Base-by-base conservation (phyloP, 2,797 vertebrate genomes). In the Gymnoscopelus braueri region DNA sequence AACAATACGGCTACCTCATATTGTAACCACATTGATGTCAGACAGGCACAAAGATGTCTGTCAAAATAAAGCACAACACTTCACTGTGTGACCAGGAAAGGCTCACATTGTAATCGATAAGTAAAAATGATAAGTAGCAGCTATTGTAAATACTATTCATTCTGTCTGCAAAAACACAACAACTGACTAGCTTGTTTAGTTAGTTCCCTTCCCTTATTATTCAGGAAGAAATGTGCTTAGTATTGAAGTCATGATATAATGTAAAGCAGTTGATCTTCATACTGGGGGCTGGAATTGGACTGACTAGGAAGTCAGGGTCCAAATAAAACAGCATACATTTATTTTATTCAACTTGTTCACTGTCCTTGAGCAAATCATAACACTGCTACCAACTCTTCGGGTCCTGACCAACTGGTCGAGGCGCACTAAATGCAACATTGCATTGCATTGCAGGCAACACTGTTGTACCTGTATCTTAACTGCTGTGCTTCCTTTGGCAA, bases 11-110 rank as follows among this genome's bases (percentile, higher is more conserved):
- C 80, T 85, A 79, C 84, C 79, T 88, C 79, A 65, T 5, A 55
- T 79, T 77, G 67, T 24, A 72, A 65, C 57, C 48, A 54, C 81
- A 61, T 3, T 15, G 67, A 86, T 82, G 80, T 65, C 76, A 76
- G 24, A 54, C 58, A 24, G 48, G 35, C 63, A 59, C 60, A 47
- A 29, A 39, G 10, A 55, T 54, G 60, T 29, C 67, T 54, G 74
- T 11, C 39, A 8, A 19, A 74, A 55, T 3, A 9, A 63, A 89
- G 85, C 87, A 91, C 86, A 91, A 86, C 3, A 55, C 51, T 49
- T 9, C 55, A 63, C 60, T 49, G 7, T 13, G 23, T 60, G 50
- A 67, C 10, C 26, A 32, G n/a, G 9, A 58, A 47, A 55, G 15
- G 5, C 48, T 78, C 63, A 59, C 26, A 3, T 49, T 74, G 39